Percentiles rank a stretch among this genome's conserved stretches.
Conservation (phyloP, 2,888 invertebrate genomes). For the Drosophila setosimentum region DNA sequence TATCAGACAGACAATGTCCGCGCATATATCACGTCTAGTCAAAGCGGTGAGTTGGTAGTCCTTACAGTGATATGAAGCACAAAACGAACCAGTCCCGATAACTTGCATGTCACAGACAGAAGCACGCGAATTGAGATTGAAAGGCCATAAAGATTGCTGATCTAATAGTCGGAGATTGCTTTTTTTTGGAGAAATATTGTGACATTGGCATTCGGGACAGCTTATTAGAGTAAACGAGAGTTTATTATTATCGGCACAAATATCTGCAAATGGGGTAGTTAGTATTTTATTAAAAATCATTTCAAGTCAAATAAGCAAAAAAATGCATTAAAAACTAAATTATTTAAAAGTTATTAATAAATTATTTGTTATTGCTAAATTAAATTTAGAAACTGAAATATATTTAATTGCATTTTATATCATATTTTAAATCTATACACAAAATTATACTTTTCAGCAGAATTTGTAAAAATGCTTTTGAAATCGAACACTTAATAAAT, state of each 20-base stretch:
- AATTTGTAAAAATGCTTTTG: background rate
- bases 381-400: background rate
- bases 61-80: constrained; percentile 39
- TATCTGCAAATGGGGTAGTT: background rate
- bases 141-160: constrained; percentile 7
- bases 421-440: background rate
- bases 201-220: background rate
- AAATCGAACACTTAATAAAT: background rate
- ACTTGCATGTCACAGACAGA: constrained; percentile 37
- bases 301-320: background rate
- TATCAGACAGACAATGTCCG: constrained; percentile 35
- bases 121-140: constrained; percentile 42
- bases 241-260: background rate
- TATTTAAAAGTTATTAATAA: background rate
- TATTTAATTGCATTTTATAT: background rate
- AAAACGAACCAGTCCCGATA: constrained; percentile 43
- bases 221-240: background rate
- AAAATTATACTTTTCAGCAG: background rate
- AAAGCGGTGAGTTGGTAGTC: constrained; percentile 32
- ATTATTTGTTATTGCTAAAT: background rate
- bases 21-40: constrained; percentile 47
- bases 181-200: background rate
- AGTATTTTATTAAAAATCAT: background rate
- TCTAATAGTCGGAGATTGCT: background rate
- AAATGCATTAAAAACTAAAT: background rate